Conservation (phyloP, 2,888 invertebrate genomes). For the Euplexia lucipara region DNA sequence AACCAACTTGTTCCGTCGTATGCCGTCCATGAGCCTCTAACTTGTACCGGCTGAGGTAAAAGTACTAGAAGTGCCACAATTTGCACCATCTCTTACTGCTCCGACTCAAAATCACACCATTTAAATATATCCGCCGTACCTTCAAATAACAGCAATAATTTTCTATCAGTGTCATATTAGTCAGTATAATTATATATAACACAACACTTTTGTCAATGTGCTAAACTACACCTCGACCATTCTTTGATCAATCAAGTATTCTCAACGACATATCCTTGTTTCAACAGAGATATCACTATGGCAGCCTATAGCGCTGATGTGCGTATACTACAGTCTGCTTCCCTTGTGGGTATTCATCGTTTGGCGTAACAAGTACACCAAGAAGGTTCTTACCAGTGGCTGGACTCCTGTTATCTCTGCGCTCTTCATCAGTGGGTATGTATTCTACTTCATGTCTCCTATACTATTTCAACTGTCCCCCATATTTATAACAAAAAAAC, state of each 20-base stretch:
- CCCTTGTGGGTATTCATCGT: conserved; percentile 97
- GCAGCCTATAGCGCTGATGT: conserved; percentile 94
- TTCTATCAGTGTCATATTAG: no score
- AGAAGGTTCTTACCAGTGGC: conserved; percentile 96
- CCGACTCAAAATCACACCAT: no score
- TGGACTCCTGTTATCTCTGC: conserved; percentile 99
- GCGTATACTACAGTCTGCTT: conserved; percentile 93
- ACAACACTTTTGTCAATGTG: neutral
- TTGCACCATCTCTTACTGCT: no score
- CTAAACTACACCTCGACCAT: neutral
- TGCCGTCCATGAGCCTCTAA: no score
- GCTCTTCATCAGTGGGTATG: conserved; percentile 98
- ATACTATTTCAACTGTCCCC: no score
- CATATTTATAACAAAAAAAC: no score
- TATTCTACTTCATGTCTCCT: conserved; percentile 52
- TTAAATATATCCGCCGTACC: no score
- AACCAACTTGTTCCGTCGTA: no score
- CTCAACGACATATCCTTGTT: conserved; percentile 23
- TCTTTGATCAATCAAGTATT: no score
- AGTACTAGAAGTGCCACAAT: no score
- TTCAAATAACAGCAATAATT: neutral
- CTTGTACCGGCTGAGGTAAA: no score
- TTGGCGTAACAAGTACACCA: conserved; percentile 96
- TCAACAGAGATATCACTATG: conserved; percentile 92
- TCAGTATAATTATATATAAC: neutral